These are phyloP conservation scores for Hypsopygia costalis DNA, from an alignment of 2,888 invertebrate species.

Conservation along the genomic window DNA sequence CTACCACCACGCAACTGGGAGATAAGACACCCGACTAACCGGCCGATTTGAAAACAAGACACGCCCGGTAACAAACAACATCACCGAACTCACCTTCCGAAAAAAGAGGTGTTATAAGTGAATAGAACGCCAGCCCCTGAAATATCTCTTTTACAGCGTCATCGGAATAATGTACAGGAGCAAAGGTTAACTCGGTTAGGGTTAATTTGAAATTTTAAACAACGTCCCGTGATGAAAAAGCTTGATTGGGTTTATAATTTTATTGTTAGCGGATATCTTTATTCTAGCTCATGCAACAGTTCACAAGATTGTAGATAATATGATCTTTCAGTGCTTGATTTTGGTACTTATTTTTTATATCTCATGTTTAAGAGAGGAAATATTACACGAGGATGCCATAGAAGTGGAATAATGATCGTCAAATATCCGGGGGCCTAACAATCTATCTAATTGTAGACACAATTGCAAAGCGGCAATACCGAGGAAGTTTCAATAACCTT, in stretches of 20 bases:
- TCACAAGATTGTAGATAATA: too few species aligned
- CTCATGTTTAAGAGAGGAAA: too few species aligned
- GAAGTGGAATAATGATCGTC: too few species aligned
- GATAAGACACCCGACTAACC: constrained; percentile 49
- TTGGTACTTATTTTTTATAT: too few species aligned
- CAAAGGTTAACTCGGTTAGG: constrained; percentile 1
- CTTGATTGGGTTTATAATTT: neutral
- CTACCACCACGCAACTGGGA: constrained; percentile 58
- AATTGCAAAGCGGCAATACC: too few species aligned
- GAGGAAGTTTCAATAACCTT: too few species aligned
- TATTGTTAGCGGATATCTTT: too few species aligned
- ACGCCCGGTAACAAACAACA: constrained; percentile 9
- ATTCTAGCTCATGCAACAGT: too few species aligned
- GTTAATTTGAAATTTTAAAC: neutral
- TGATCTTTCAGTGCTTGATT: too few species aligned
- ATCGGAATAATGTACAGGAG: constrained; percentile 16
- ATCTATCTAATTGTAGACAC: too few species aligned
- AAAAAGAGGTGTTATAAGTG: constrained; percentile 19
- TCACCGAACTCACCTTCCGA: constrained; percentile 12
- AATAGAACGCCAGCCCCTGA: constrained; percentile 19
- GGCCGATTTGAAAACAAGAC: constrained; percentile 25
- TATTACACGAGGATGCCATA: too few species aligned
- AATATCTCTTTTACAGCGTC: constrained; percentile 14
- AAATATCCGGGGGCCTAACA: too few species aligned
- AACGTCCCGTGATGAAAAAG: neutral